Evolutionary conservation across 2,797 vertebrate species (phyloP), one percentile per base, ranked within the genome.

Genomic region (Lepidocolaptes lacrymiger): DNA sequence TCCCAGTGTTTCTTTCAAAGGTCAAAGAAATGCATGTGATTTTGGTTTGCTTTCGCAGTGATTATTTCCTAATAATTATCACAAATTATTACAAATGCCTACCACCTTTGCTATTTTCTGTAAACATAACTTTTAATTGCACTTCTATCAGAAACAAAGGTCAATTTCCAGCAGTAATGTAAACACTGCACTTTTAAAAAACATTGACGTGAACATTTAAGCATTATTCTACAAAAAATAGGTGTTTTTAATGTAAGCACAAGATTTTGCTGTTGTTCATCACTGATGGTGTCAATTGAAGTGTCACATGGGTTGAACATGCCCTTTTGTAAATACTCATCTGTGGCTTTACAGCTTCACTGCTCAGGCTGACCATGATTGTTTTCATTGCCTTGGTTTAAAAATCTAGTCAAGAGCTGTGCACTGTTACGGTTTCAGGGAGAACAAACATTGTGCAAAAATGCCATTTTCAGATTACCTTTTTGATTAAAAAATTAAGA

Each of bases 31-130:
- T 7, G 2, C 1, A 43, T 11, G 3, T 9, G 15, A 36, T 39
- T 88, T 85, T 64, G 27, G 4, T 85, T 91, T 78, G 18, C 10
- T 55, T 86, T 91, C 62, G 89, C 17, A 79, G 30, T 49, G 16
- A 30, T 41, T 19, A 12, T 72, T 85, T 80, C 34, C 49, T 77
- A 61, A 43, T 1, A 15, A n/a, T 89, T 72, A 36, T 52, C 30
- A 78, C 39, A 78, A 16, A 49, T 78, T 68, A 44, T 85, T 58
- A 36, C 21, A 58, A 74, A 85, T 73, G 22, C 12, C 15, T 74
- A 23, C 9, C 9, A 44, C 27, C n/a, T 32, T 82, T 59, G 44
- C 7, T 71, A 5, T 69, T 76, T 73, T 82, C 64, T 80, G 19
- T 62, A 84, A 81, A 62, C 8, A 34, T 14, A 61, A 14, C 3